Evolutionary conservation across 2,113 vertebrate species (phyloP).

Genomic region (Dipodomys spectabilis): DNA sequence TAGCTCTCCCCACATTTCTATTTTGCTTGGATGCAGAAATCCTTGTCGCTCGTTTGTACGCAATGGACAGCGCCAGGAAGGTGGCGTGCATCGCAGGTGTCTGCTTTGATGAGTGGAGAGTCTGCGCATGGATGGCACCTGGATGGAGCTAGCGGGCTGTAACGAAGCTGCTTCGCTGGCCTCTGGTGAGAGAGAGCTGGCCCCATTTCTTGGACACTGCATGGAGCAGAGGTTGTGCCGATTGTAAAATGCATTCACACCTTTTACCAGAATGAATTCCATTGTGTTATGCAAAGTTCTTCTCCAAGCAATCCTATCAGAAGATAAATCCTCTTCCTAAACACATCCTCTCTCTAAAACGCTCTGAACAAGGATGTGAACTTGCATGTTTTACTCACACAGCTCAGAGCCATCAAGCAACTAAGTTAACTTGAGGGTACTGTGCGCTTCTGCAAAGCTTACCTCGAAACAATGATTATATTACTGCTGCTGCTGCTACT

Average conservation of each 20-base stretch:
- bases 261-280: neutral
- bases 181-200: neutral
- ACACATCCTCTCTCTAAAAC: constrained; percentile 24
- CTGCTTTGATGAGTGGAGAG: neutral
- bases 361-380: constrained; percentile 20
- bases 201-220: neutral
- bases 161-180: neutral
- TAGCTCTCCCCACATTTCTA: neutral
- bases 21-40: neutral
- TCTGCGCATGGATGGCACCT: too few relatives aligned
- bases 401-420: neutral
- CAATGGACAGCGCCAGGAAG: neutral
- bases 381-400: constrained; percentile 49
- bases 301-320: constrained; percentile 38
- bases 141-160: neutral
- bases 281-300: constrained; percentile 39
- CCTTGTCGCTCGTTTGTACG: neutral
- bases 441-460: neutral
- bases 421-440: neutral
- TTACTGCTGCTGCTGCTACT: too few relatives aligned
- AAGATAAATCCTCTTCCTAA: constrained; percentile 41
- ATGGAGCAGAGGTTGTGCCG: neutral
- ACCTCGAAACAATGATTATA: neutral
- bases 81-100: neutral
- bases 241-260: too few relatives aligned